These are phyloP conservation scores for Polydesmus complanatus DNA, from an alignment of 2,888 invertebrate genomes.

Conservation along the genomic window DNA sequence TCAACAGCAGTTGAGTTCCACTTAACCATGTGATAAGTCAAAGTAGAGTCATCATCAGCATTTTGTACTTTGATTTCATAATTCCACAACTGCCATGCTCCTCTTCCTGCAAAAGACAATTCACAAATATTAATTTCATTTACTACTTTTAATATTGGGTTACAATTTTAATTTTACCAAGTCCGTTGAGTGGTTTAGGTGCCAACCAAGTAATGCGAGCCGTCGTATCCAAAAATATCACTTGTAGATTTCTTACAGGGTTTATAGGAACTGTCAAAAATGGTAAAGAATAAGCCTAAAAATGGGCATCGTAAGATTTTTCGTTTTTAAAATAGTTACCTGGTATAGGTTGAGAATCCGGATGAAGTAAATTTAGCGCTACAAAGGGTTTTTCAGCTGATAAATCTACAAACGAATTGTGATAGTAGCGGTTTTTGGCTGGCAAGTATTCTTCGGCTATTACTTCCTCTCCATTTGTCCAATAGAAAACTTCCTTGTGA, in stretches of 20 bases:
- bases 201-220: slow-evolving; percentile 70
- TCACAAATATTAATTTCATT: too few species aligned
- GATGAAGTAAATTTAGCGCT: slow-evolving; percentile 44
- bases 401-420: slow-evolving; percentile 49
- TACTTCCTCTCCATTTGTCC: slow-evolving; percentile 66
- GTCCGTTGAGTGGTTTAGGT: slow-evolving; percentile 59
- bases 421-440: slow-evolving; percentile 54
- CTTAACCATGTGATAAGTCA: too few species aligned
- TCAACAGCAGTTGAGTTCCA: slow-evolving; percentile 21
- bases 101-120: slow-evolving; percentile 35
- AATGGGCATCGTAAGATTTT: not conserved
- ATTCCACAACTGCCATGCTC: slow-evolving; percentile 59
- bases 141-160: too few species aligned
- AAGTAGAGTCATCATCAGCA: slow-evolving; percentile 39
- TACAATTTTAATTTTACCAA: slow-evolving; percentile 46
- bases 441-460: slow-evolving; percentile 62
- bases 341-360: slow-evolving; percentile 52
- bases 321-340: slow-evolving; percentile 26
- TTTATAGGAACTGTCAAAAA: slow-evolving; percentile 56
- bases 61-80: slow-evolving; percentile 48
- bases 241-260: slow-evolving; percentile 64
- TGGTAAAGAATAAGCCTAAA: not conserved
- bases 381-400: slow-evolving; percentile 38
- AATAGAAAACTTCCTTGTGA: slow-evolving; percentile 65
- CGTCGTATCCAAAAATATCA: slow-evolving; percentile 48